Evolutionary conservation across 2,888 invertebrate species (phyloP).

Genomic region (Mechanitis messenoides): DNA sequence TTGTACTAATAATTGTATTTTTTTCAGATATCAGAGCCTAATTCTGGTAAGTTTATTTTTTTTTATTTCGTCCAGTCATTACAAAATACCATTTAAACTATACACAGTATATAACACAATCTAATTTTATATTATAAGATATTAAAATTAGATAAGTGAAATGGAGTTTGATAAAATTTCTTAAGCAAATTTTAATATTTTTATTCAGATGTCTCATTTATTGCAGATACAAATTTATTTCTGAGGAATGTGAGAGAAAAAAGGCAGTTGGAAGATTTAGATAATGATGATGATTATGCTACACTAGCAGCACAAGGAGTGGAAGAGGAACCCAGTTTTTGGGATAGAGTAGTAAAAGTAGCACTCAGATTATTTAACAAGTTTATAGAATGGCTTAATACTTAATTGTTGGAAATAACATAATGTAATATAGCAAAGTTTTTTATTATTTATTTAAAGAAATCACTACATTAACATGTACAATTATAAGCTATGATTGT

Average conservation of each 20-base stretch:
- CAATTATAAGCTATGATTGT: not conserved
- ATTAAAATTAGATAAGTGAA: too few species aligned
- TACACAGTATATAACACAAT: not conserved
- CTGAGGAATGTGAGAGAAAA: slow-evolving; percentile 37
- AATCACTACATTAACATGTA: not conserved
- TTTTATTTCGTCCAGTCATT: too few species aligned
- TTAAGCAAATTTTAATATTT: not conserved
- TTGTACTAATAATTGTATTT: not conserved
- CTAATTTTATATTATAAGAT: not conserved
- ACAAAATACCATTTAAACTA: not conserved
- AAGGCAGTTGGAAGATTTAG: slow-evolving; percentile 59
- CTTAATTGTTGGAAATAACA: slow-evolving; percentile 30
- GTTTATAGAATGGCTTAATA: slow-evolving; percentile 70
- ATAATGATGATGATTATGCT: slow-evolving; percentile 52
- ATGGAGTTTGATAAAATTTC: not conserved
- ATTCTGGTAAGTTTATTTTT: slow-evolving; percentile 23
- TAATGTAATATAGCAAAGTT: slow-evolving; percentile 12
- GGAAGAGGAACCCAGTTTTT: slow-evolving; percentile 62
- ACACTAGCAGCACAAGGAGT: slow-evolving; percentile 44
- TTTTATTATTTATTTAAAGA: slow-evolving; percentile 3
- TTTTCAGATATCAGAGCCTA: slow-evolving; percentile 41
- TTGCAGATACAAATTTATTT: slow-evolving; percentile 9
- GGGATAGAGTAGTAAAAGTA: slow-evolving; percentile 65
- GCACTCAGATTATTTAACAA: slow-evolving; percentile 62
- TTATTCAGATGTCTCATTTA: not conserved